These are phyloP conservation scores for Mustela nigripes DNA, from an alignment of 2,113 vertebrate genomes.

Conservation along the genomic window DNA sequence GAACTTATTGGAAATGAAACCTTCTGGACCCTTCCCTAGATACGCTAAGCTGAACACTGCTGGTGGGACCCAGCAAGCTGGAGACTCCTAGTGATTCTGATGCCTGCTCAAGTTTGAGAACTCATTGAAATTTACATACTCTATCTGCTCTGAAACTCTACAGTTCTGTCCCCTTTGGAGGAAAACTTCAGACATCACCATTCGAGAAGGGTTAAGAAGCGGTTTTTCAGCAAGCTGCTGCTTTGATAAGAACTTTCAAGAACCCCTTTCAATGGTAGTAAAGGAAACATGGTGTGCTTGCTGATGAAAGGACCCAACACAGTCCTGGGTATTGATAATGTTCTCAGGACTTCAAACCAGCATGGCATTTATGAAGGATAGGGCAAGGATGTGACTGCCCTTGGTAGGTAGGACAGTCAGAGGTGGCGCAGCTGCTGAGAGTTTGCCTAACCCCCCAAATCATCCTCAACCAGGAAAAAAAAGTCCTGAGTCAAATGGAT, in stretches of 20 bases:
- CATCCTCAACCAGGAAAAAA: neutral
- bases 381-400: too few species aligned
- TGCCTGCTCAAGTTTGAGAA: neutral
- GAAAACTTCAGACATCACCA: neutral
- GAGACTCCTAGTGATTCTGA: neutral
- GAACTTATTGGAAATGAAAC: neutral
- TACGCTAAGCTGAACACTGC: neutral
- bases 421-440: neutral
- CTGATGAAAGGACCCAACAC: neutral
- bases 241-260: neutral
- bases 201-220: neutral
- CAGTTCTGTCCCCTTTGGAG: neutral
- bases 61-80: too few species aligned
- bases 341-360: neutral
- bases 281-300: neutral
- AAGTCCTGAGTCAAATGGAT: neutral
- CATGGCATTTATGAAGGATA: neutral
- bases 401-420: neutral
- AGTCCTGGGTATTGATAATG: neutral
- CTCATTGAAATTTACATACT: neutral
- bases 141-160: neutral
- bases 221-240: neutral
- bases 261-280: neutral
- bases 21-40: neutral
- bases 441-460: neutral